Conservation (phyloP, 2,797 vertebrate species). For the Sebastes melanostomus region DNA sequence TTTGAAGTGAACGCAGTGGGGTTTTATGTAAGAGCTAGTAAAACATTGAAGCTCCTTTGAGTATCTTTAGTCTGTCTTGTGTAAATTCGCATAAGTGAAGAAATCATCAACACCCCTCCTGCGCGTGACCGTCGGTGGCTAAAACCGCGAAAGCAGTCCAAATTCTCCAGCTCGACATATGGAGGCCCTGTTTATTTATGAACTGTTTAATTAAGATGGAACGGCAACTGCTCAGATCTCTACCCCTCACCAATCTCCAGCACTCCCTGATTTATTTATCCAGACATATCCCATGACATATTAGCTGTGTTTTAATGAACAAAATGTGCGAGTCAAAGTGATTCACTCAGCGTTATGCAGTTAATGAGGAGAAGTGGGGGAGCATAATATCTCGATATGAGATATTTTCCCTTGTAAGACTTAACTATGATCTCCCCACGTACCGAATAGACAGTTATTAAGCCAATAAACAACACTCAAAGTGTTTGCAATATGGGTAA, state of each 20-base stretch:
- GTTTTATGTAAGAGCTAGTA: slow-evolving; percentile 1
- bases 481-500: neutral
- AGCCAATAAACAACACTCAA: slow-evolving; percentile 21
- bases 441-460: slow-evolving; percentile 8
- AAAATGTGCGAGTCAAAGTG: slow-evolving; percentile 62
- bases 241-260: slow-evolving; percentile 45
- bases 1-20: neutral
- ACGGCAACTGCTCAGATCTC: slow-evolving; percentile 53
- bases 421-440: slow-evolving; percentile 12
- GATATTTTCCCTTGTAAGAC: slow-evolving; percentile 5
- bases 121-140: neutral
- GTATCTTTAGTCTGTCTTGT: slow-evolving; percentile 18
- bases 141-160: slow-evolving; percentile 37
- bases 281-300: slow-evolving; percentile 62
- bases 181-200: slow-evolving; percentile 63
- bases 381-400: slow-evolving; percentile 18
- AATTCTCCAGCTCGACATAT: slow-evolving; percentile 37
- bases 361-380: slow-evolving; percentile 59
- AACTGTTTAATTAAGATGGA: slow-evolving; percentile 73
- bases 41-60: slow-evolving; percentile 10
- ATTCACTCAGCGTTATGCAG: slow-evolving; percentile 54
- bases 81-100: slow-evolving; percentile 35
- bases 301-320: slow-evolving; percentile 71
- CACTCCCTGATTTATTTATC: slow-evolving; percentile 62
- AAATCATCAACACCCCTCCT: slow-evolving; percentile 37